Evolutionary conservation across 1,140 invertebrate genomes (phyloP), one percentile per base, ranked within the genome.

Genomic region (Papilio polytes): DNA sequence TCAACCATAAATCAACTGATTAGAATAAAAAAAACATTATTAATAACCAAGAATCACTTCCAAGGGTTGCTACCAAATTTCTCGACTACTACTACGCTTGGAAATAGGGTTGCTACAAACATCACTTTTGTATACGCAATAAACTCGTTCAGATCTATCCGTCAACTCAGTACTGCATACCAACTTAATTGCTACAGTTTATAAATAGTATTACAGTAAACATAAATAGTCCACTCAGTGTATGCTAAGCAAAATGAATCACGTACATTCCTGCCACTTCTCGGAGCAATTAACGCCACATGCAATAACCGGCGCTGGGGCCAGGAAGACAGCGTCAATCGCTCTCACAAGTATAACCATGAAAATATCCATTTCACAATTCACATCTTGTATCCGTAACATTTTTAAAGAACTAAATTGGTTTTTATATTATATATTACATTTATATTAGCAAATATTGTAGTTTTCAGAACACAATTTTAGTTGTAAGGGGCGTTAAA

Each of bases 321-420:
- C 59, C 20, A 63, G 59, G 59, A 63, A 63, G 20, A 63, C 59
- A 63, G 20, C 59, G 59, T 59, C n/a, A n/a, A 59, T 22, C 56
- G 59, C 20, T 63, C 26, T 63, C 22, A 8, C 20, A 13, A 26
- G 3, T 22, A 63, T 4, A 10, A 22, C 22, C 59, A 63, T 26
- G 59, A 63, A 26, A 63, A 2, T 12, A 26, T 13, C 46, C 13
- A 48, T 48, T 48, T 48, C 1, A 48, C 10, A 48, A 48, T 41
- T 41, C 7, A 7, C 7, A 8, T 41, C 36, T 41, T 41, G 36
- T 8, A 41, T 41, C 7, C 0, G 36, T 41, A 41, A 41, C 36
- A 41, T 41, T 41, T 7, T 41, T 41, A 41, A 41, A 41, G 36
- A 41, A 41, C 36, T 41, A 1, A 41, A 41, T 41, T 41, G 36